Base-by-base conservation (phyloP, 2,888 invertebrate species). In the Azorinus chamasolen region DNA sequence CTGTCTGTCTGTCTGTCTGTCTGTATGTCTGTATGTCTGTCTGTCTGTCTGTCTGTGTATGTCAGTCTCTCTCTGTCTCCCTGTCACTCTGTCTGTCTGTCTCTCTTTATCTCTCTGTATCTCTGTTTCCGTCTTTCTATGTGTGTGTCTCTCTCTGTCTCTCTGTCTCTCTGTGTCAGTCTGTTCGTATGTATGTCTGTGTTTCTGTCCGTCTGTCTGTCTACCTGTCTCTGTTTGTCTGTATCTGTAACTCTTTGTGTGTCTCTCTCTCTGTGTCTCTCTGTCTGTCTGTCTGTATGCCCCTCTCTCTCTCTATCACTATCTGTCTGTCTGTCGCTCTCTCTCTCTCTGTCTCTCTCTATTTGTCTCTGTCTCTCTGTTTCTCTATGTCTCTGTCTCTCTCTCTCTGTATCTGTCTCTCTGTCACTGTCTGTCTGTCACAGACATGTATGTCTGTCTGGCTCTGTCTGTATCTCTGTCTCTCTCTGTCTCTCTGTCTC, bases 391-490 rank as follows among this genome's bases (percentile, higher is more conserved):
- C n/a, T n/a, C n/a, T n/a, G n/a, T n/a, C n/a, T n/a, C n/a, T n/a
- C n/a, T n/a, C n/a, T n/a, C n/a, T n/a, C n/a, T n/a, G n/a, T n/a
- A n/a, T n/a, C n/a, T n/a, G n/a, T n/a, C n/a, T 57, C 37, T 48
- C 37, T 66, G 50, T 55, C 64, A 32, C 64, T 48, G 55, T 71
- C 64, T 54, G 63, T 70, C 63, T 46, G 43, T 70, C 63, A 50
- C 41, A 12, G 10, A 12, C 41, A 12, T 14, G 10, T 14, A 8
- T 41, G 10, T 41, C 41, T 41, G 10, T 41, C 41, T 41, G 10
- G 8, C 41, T 41, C 41, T 41, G n/a, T n/a, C n/a, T n/a, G n/a
- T n/a, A n/a, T n/a, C n/a, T n/a, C n/a, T n/a, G n/a, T n/a, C n/a
- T n/a, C n/a, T n/a, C n/a, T n/a, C n/a, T n/a, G n/a, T n/a, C n/a